These are phyloP conservation scores for Gallinago undulata DNA, from an alignment of 2,113 vertebrate genomes.

Conservation along the genomic window DNA sequence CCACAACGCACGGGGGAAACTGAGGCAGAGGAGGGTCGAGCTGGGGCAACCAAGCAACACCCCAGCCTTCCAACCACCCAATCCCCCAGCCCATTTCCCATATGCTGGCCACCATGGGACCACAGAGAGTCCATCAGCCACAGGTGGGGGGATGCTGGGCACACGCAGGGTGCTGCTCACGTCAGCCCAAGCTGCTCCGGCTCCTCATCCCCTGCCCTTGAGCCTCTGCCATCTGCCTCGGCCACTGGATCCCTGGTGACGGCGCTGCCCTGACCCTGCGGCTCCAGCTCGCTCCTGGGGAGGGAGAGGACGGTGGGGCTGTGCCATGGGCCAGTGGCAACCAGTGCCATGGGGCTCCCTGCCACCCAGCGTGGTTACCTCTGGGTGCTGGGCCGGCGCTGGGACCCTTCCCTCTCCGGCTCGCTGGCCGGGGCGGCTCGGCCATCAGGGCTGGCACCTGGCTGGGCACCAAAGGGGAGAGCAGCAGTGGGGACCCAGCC, in stretches of 20 bases:
- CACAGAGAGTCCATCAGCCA: background rate
- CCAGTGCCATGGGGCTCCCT: accelerated
- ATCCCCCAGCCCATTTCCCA: background rate
- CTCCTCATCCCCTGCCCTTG: background rate
- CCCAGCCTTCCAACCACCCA: background rate
- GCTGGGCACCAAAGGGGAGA: background rate
- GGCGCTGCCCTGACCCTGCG: background rate
- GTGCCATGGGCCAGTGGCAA: accelerated
- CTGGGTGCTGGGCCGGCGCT: background rate
- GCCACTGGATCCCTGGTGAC: background rate
- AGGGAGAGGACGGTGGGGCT: accelerated
- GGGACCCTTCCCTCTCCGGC: background rate
- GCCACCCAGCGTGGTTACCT: background rate
- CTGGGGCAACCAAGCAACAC: background rate
- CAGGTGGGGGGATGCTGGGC: background rate
- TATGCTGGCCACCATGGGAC: accelerated
- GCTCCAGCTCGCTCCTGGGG: constrained; percentile 12
- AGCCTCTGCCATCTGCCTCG: background rate
- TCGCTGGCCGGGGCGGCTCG: background rate
- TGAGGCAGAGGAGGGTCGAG: background rate
- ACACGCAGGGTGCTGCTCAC: constrained; percentile 2
- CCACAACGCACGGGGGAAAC: accelerated
- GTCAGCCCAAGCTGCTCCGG: background rate
- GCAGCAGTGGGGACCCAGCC: background rate
- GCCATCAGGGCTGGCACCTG: constrained; percentile 27